phyloP scores from a whole-genome alignment of 2,113 vertebrate species.

The Epinephelus cyanopodus region DNA sequence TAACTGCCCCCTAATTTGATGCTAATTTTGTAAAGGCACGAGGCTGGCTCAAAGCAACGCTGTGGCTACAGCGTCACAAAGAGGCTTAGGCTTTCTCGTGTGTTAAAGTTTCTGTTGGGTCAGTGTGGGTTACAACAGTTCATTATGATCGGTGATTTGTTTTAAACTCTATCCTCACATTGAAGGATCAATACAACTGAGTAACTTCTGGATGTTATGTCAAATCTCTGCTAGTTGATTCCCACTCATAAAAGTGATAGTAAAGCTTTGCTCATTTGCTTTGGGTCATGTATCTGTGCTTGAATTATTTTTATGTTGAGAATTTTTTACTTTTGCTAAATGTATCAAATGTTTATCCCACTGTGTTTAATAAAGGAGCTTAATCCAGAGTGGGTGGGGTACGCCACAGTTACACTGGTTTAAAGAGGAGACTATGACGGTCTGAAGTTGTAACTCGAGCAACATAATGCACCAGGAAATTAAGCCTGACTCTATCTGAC shows the following conservation, averaged over 20 bases:
- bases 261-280: neutral
- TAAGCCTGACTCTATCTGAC: constrained; percentile 35
- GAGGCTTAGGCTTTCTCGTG: too few species aligned
- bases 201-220: too few species aligned
- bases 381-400: neutral
- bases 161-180: too few species aligned
- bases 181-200: too few species aligned
- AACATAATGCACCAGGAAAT: constrained; percentile 39
- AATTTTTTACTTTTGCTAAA: neutral
- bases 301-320: neutral
- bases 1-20: too few species aligned
- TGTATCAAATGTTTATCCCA: neutral
- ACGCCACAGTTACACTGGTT: neutral
- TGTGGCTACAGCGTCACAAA: too few species aligned
- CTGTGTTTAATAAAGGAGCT: neutral
- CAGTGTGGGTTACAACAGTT: too few species aligned
- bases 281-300: neutral
- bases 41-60: too few species aligned
- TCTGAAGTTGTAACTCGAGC: constrained; percentile 14
- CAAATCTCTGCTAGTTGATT: neutral
- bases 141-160: too few species aligned
- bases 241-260: neutral
- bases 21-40: too few species aligned
- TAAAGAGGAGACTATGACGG: neutral
- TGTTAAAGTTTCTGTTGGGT: too few species aligned